Base-by-base conservation (phyloP, 2,797 vertebrate species). In the Sebastes iracundus region DNA sequence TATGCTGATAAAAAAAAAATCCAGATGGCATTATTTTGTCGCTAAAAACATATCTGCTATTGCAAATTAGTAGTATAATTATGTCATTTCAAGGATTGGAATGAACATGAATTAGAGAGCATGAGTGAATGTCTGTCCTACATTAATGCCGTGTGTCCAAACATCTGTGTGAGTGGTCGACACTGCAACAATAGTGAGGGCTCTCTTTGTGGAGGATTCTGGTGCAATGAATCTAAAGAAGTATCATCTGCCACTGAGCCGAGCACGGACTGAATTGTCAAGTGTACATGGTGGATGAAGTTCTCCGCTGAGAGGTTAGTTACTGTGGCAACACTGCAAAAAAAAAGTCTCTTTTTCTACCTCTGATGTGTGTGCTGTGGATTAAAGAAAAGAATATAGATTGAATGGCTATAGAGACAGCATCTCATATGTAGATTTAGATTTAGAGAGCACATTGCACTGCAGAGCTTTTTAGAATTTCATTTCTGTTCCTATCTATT, bases 241-340 rank as follows among this genome's bases (percentile, higher is more conserved):
- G 77, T 58, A 68, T 79, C 79, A 63, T 89, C 79, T 84, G 84
- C 61, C 76, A n/a, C 23, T 2, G 72, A 79, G 83, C 74, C 62
- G 75, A 83, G 59, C 78, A 22, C 23, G 56, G 77, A 81, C 79
- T 73, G 68, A 75, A 73, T 72, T 88, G 90, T 84, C 80, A 58
- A 62, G 82, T 77, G 63, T 60, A 72, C 84, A 83, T 88, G 86
- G 62, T 66, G 86, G 90, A 93, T 88, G 86, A 92, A 90, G 87
- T 88, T 87, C 83, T 89, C 53, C 68, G 73, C 81, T 86, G 84
- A 86, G 85, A 87, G 79, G 84, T 88, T 83, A 78, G 86, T 86
- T 81, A 77, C 87, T 84, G 85, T 90, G 83, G 92, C 86, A 87
- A 89, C 75, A 78, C 80, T 52, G 53, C 32, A 67, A 77, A 86